phyloP scores from a whole-genome alignment of 1,140 invertebrate genomes.

The Danaus plexippus region DNA sequence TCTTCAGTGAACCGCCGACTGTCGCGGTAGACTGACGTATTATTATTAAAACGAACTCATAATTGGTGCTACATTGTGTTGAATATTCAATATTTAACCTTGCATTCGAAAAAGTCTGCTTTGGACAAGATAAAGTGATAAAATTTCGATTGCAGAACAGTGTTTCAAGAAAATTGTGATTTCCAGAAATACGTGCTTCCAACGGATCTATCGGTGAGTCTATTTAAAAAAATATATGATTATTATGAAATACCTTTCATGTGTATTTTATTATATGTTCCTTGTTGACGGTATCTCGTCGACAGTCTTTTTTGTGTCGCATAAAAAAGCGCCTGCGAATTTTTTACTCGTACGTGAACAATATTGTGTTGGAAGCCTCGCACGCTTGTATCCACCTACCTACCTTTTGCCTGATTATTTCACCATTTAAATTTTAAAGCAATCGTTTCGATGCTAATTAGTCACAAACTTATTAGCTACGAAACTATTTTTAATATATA shows the following conservation, averaged over 20 bases:
- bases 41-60: conserved; percentile 11
- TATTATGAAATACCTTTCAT: not conserved
- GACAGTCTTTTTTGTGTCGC: too few relatives aligned
- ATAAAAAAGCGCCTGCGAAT: too few relatives aligned
- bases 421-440: too few relatives aligned
- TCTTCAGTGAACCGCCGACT: conserved; percentile 54
- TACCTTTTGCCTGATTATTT: too few relatives aligned
- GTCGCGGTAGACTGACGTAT: conserved; percentile 31
- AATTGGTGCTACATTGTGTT: conserved; percentile 37
- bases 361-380: too few relatives aligned
- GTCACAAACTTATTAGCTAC: too few relatives aligned
- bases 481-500: too few relatives aligned
- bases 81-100: conserved; percentile 22
- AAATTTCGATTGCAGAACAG: conserved; percentile 33
- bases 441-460: too few relatives aligned
- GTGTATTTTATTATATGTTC: not conserved
- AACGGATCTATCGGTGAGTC: conserved; percentile 26
- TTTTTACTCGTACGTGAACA: too few relatives aligned
- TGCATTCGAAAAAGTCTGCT: conserved; percentile 27
- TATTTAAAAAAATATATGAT: not conserved
- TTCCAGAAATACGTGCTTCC: conserved; percentile 40
- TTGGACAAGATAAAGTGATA: conserved; percentile 43
- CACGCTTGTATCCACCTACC: too few relatives aligned
- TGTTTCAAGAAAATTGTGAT: conserved; percentile 35
- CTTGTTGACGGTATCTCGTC: too few relatives aligned